These are phyloP conservation scores for Rhea pennata DNA, from an alignment of 2,113 vertebrate genomes.

Conservation along the genomic window DNA sequence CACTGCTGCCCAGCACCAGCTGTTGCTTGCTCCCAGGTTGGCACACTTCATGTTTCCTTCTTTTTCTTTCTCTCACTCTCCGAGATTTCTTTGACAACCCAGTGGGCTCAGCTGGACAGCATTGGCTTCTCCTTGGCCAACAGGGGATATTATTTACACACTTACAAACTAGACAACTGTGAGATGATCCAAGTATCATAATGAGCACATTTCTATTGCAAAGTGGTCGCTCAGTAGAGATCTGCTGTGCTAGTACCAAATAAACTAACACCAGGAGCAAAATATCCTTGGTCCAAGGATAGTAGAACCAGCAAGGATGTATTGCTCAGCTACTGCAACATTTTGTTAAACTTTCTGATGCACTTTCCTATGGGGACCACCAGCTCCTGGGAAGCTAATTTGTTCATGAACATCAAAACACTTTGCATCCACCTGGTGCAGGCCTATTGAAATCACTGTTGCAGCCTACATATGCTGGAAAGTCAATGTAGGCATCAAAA, in stretches of 20 bases:
- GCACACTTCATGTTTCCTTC: background rate
- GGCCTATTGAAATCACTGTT: background rate
- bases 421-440: background rate
- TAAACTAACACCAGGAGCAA: background rate
- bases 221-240: background rate
- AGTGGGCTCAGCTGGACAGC: background rate
- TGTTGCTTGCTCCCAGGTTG: background rate
- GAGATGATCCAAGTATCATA: background rate
- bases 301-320: background rate
- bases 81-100: background rate
- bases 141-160: background rate
- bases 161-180: background rate
- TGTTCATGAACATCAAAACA: background rate
- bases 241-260: background rate
- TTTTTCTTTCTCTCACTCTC: background rate
- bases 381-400: rapidly evolving
- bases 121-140: background rate
- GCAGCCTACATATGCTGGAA: background rate
- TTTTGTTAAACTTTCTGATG: background rate
- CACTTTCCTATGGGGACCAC: background rate
- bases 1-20: background rate
- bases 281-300: background rate
- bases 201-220: background rate
- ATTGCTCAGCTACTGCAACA: background rate
- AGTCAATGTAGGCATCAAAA: background rate